Base-by-base conservation (phyloP, 2,113 vertebrate species). In the Eclectus roratus region DNA sequence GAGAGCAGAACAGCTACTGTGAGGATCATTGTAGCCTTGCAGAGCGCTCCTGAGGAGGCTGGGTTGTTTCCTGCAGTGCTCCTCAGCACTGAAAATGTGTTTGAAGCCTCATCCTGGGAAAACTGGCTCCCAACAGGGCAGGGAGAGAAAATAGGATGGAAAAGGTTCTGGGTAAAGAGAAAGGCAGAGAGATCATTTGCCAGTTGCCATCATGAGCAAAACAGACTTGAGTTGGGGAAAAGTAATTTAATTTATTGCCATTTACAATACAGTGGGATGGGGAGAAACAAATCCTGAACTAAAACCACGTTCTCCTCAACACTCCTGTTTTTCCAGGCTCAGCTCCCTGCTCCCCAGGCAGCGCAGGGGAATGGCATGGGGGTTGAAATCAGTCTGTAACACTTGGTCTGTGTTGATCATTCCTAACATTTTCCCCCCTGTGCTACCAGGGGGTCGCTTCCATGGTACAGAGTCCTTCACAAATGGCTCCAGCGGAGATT, bases 401-500 rank as follows among this genome's bases (percentile, higher is more conserved):
- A 3, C 53, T 39, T 33, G 13, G 16, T 63, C 56, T 70, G 0
- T 14, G n/a, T 29, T 2, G 4, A 21, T 33, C 39, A 49, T 74
- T 55, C 60, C 49, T 81, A 31, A 28, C 7, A 0, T 9, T 6
- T 37, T n/a, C 27, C n/a, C 28, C 28, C 13, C 47, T 73, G 33
- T 7, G 1, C 85, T 43, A 37, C 13, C 1, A 0, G 6, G 55
- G 28, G 12, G 14, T 49, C 35, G 4, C 19, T 70, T 50, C 56
- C 13, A 2, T 6, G 33, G 61, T 12, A 52, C 13, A 10, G 55
- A 60, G 11, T 29, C 66, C 33, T 50, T 46, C 80, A 49, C 8
- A 5, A 44, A 23, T 55, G 49, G 35, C 25, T 76, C 11, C 50
- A 63, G n/a, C 0, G 0, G 21, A 29, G 13, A 17, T 77, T 16